Evolutionary conservation across 2,888 invertebrate genomes (phyloP), one percentile per base, ranked within the genome.

Genomic region (Calameuta pallipes): DNA sequence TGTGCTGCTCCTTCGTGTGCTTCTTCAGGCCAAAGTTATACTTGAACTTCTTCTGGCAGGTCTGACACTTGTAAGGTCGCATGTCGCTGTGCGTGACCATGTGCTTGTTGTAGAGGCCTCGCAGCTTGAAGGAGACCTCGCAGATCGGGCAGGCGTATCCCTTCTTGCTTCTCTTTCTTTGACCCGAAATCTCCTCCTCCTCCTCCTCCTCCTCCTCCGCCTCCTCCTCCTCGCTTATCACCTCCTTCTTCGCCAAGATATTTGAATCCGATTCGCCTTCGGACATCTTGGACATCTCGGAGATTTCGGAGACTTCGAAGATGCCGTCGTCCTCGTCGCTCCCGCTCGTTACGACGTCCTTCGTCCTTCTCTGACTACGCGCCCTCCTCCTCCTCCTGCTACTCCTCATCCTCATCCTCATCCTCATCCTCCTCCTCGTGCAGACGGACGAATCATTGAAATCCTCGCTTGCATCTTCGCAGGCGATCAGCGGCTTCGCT

Each of bases 1-100:
- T 74, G 71, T 80, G 80, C 73, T 80, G 78, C 36, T 79, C 80
- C 56, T 75, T 79, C 36, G 4, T 34, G 73, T 80, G 80, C 71
- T 79, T 78, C 31, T 76, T 79, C n/a, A 80, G 76, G 15, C 76
- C 75, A 23, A 74, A 79, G n/a, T 70, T 79, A 15, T 75, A 75
- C 73, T 78, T 80, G 73, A 80, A 80, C 56, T 69, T 74, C 73
- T 76, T 78, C 36, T 37, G 69, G 33, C 80, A 80, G 23, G 71
- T 73, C 37, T 56, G 56, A 74, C 80, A 80, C 35, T 80, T 56
- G 35, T 75, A 80, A 2, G 68, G 74, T 13, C 75, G 36, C 2
- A 75, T 12, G n/a, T 76, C 73, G 35, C 76, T 76, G 78, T 80
- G 80, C 9, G 74, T 76, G 1, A 74, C 34, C 35, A 80, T 74